These are phyloP conservation scores for Periophthalmus modestus DNA, from an alignment of 2,113 vertebrate species.

Conservation along the genomic window DNA sequence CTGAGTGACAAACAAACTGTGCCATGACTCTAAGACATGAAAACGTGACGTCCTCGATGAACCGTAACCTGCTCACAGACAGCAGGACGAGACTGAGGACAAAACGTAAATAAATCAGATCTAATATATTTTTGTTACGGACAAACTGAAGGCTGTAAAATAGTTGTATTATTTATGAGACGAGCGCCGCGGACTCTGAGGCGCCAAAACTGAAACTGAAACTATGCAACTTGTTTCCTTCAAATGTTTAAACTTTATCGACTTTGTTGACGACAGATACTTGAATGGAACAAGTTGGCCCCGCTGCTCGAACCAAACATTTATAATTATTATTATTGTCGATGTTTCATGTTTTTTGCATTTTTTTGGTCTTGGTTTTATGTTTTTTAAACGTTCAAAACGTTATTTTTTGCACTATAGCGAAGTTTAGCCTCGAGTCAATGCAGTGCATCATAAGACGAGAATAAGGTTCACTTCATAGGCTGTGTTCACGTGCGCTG, in stretches of 20 bases:
- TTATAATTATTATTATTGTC: constrained; percentile 66
- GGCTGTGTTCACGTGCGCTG: background rate
- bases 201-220: constrained; percentile 77
- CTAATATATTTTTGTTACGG: constrained; percentile 85
- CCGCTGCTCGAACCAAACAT: constrained; percentile 97
- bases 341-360: constrained; percentile 38
- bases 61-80: no score
- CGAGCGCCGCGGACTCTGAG: constrained; percentile 70
- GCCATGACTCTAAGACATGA: no score
- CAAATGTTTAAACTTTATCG: constrained; percentile 52
- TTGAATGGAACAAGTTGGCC: constrained; percentile 98
- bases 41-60: no score
- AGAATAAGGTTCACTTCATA: background rate
- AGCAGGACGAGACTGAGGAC: constrained; percentile 27
- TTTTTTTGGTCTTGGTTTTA: constrained; percentile 42
- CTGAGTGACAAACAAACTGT: no score
- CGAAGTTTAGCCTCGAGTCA: constrained; percentile 43
- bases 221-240: constrained; percentile 96
- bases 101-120: constrained; percentile 61
- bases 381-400: constrained; percentile 72
- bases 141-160: constrained; percentile 45
- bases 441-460: background rate
- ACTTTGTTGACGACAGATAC: constrained; percentile 86
- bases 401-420: constrained; percentile 98
- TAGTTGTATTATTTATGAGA: constrained; percentile 72